Conservation (phyloP, 2,797 vertebrate genomes). For the Tarsius wallacei region DNA sequence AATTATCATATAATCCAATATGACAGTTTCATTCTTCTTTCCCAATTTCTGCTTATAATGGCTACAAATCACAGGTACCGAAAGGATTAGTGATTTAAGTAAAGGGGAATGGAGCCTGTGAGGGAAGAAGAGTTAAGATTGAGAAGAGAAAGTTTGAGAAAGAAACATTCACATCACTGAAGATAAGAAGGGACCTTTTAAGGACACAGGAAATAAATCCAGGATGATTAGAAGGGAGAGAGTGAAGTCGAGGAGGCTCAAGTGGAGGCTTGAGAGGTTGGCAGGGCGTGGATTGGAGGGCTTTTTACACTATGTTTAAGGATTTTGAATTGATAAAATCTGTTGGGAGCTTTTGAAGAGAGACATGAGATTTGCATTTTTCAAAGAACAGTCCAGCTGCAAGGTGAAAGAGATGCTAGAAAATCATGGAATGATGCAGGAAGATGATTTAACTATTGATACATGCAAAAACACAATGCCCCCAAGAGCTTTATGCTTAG, state of each 20-base stretch:
- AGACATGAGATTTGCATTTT: slow-evolving; percentile 10
- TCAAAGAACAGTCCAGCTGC: not conserved
- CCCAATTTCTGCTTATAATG: not conserved
- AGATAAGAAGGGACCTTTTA: not conserved
- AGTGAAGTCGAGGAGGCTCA: not conserved
- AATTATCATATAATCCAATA: not conserved
- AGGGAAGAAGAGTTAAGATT: not conserved
- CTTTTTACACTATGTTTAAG: slow-evolving; percentile 33
- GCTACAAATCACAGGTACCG: not conserved
- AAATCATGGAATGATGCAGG: not conserved
- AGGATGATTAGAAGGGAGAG: not conserved
- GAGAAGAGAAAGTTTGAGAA: not conserved
- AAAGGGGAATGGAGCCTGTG: not conserved
- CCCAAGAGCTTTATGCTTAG: not conserved
- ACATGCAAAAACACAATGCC: not conserved
- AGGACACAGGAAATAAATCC: not conserved
- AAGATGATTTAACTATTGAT: slow-evolving; percentile 3
- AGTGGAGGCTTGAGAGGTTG: not conserved
- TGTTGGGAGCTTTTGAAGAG: slow-evolving; percentile 31
- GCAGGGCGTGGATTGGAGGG: not conserved
- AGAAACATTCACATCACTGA: not conserved
- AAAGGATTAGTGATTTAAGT: not conserved
- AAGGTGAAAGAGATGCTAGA: slow-evolving; percentile 26
- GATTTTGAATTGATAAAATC: not conserved
- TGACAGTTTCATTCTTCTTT: not conserved